Base-by-base conservation (phyloP, 1,140 invertebrate species). In the Batillaria attramentaria region DNA sequence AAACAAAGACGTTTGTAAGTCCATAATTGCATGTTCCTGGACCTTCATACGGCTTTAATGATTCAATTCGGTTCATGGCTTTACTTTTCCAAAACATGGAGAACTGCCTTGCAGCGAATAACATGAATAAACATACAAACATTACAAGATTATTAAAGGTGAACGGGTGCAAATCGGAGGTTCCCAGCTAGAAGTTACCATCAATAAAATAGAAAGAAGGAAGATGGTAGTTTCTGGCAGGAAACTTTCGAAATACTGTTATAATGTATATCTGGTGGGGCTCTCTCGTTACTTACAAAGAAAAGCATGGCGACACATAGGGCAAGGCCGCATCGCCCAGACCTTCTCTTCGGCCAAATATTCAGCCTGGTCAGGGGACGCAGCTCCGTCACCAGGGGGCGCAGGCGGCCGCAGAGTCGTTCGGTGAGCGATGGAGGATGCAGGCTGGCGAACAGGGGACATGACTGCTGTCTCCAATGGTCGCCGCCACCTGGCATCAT, bases 381-480 rank as follows among this genome's bases (percentile, higher is more conserved):
- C 31, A 39, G 24, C 66, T 41, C 13, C 6, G 33, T 41, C 66
- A 69, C 37, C 62, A 66, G 3, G 33, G 62, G 33, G 5, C 62
- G 62, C 62, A 6, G n/a, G 13, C 28, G 5, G 28, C 31, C 62
- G 28, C 31, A 13, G 5, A 8, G 5, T 37, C 62, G 6, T 31
- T 33, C 31, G 62, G 33, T 33, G 62, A 41, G 35, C 37, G 35
- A 20, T 35, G 20, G 1, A 41, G 66, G 18, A 41, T 20, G 1
- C 37, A 41, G 66, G 37, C 10, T 35, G 66, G 66, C 24, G 66
- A 13, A 41, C 37, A 69, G 66, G 66, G 66, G 62, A 35, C 62
- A 69, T 41, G 66, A 0, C 10, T 3, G 6, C 37, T 41, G 66
- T 69, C 16, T 13, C 4, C 37, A 6, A 8, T 3, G 37, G 66